Base-by-base conservation (phyloP, 2,113 vertebrate species). In the Origma solitaria region DNA sequence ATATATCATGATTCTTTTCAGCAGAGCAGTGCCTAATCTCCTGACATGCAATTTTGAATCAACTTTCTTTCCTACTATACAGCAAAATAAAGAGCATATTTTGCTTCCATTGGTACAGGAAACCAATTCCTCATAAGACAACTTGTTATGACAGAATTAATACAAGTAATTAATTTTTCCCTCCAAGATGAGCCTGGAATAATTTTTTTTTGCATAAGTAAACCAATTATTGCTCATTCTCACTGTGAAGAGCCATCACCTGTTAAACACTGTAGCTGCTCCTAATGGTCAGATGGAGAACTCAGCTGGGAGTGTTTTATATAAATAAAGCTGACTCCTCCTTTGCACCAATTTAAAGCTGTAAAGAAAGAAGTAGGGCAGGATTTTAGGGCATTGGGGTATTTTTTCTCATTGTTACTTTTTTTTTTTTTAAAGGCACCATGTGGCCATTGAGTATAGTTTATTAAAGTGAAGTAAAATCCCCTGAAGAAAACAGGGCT, bases 321-420 rank as follows among this genome's bases (percentile, higher is more conserved):
- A 70, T 47, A 93, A 94, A 90, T 86, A 93, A 91, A 86, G 12
- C 51, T 92, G 76, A 88, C 62, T 93, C 75, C 66, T 95, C 70
- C 87, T 91, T 91, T 80, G 61, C 75, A 91, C 70, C 84, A 80
- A 89, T 88, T 95, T 93, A 66, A 82, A 83, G 60, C 66, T 78
- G 13, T 53, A 87, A n/a, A 71, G 37, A 80, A 40, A 61, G 33
- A 69, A 42, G 13, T 22, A 49, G 27, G 31, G 51, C 25, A 70
- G 70, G 70, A 76, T 87, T 91, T 92, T 69, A 82, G 45, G 27
- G 71, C 83, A 31, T 1, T 70, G 27, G 27, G 10, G 15, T n/a
- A 5, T 61, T 60, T 70, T 33, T 82, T 11, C 9, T 42, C 16
- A 21, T 33, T 1, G 0, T 40, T 45, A 13, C 2, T 6, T 21